Conservation (phyloP, 2,797 vertebrate species). For the Moxostoma hubbsi region DNA sequence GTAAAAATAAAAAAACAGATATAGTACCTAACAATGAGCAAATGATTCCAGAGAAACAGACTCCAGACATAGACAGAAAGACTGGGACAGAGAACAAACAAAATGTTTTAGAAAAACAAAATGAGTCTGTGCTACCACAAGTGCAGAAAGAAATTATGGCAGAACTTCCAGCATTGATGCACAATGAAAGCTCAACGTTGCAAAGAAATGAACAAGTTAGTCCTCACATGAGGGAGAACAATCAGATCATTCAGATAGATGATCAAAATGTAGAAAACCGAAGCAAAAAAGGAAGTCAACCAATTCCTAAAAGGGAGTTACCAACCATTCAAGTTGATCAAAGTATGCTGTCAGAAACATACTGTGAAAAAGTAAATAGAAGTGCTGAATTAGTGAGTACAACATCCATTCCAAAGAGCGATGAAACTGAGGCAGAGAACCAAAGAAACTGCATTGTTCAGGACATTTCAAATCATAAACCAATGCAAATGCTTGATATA, state of each 20-base stretch:
- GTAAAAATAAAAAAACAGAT: constrained; percentile 57
- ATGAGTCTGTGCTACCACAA: constrained; percentile 32
- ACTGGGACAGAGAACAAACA: constrained; percentile 48
- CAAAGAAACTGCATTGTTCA: constrained; percentile 8
- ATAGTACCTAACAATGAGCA: constrained; percentile 40
- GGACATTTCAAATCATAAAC: constrained; percentile 9
- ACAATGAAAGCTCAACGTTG: constrained; percentile 45
- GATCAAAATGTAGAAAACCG: constrained; percentile 45
- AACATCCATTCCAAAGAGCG: constrained; percentile 31
- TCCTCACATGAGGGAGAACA: constrained; percentile 7
- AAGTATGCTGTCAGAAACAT: constrained; percentile 33
- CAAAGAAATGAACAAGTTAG: constrained; percentile 33
- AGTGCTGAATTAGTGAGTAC: constrained; percentile 45
- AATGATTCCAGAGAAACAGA: constrained; percentile 1
- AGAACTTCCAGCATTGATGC: constrained; percentile 22
- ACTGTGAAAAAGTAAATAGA: constrained; percentile 40
- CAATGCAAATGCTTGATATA: constrained; percentile 43
- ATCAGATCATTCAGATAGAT: constrained; percentile 39
- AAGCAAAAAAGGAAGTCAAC: constrained; percentile 50
- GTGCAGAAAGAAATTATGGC: constrained; percentile 19
- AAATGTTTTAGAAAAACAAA: constrained; percentile 21
- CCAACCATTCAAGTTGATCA: constrained; percentile 58
- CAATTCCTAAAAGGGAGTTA: constrained; percentile 63
- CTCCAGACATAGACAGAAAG: constrained; percentile 16
- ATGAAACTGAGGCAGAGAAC: constrained; percentile 1